phyloP scores from a whole-genome alignment of 2,797 vertebrate species.

The Phataginus tricuspis region DNA sequence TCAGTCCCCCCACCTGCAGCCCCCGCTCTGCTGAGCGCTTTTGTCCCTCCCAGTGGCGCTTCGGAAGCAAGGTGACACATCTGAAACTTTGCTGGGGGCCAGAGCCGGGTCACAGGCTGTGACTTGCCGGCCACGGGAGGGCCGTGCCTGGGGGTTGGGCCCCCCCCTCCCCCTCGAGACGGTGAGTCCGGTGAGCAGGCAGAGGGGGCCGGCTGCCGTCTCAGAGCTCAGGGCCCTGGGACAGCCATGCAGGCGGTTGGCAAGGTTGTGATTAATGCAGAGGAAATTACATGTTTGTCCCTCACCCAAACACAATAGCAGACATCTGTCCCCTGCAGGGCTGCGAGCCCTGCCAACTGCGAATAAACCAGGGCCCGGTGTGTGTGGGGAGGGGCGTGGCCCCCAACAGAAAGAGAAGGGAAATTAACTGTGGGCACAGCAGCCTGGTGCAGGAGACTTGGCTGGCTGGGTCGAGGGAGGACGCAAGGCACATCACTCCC shows the following conservation, averaged over 20 bases:
- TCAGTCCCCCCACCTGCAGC: not conserved
- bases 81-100: not conserved
- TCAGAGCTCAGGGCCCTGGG: not conserved
- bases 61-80: accelerated
- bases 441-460: slow-evolving; percentile 54
- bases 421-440: slow-evolving; percentile 50
- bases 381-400: not conserved
- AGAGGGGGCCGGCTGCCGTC: accelerated
- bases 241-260: not conserved
- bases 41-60: accelerated
- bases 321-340: slow-evolving; percentile 75
- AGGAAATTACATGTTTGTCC: slow-evolving; percentile 49
- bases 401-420: slow-evolving; percentile 57
- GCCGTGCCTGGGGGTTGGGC: no score
- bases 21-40: accelerated
- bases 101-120: accelerated
- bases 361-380: slow-evolving; percentile 62
- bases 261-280: slow-evolving; percentile 57
- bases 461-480: not conserved
- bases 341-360: not conserved
- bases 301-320: slow-evolving; percentile 67
- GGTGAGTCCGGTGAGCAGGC: accelerated
- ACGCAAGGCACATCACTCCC: accelerated
- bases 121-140: accelerated
- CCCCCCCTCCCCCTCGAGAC: not conserved